A percentile compares a stretch with the other conserved stretches of the same genome.
These are phyloP conservation scores for Corella eumyota DNA, from an alignment of 23 tunicate genomes.

Conservation along the genomic window DNA sequence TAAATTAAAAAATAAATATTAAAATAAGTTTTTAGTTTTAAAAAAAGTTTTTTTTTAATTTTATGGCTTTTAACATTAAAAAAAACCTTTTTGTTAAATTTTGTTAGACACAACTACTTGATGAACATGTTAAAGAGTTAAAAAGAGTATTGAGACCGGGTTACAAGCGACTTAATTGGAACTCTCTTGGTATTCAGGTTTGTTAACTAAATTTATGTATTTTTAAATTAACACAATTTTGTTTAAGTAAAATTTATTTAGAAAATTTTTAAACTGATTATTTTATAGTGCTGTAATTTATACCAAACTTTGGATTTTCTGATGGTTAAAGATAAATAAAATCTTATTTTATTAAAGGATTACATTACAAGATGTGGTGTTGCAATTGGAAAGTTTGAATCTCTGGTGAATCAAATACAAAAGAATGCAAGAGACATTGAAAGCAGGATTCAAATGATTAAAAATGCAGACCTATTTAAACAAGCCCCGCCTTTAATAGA, in stretches of 20 bases:
- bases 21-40: too few species aligned
- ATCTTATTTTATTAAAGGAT: too few species aligned
- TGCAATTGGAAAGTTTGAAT: constrained; percentile 89
- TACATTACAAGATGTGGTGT: constrained; percentile 73
- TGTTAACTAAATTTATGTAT: constrained; percentile 2
- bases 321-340: too few species aligned
- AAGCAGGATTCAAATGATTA: constrained; percentile 62
- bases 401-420: constrained; percentile 94
- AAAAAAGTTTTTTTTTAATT: too few species aligned
- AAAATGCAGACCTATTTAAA: constrained; percentile 56
- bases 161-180: constrained; percentile 88
- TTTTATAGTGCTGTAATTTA: too few species aligned
- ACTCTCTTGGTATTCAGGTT: constrained; percentile 93
- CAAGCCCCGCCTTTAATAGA: constrained; percentile 39
- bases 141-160: constrained; percentile 73
- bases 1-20: too few species aligned
- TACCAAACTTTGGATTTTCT: too few species aligned
- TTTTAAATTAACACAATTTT: too few species aligned
- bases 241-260: too few species aligned
- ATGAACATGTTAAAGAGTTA: constrained; percentile 57
- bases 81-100: too few species aligned
- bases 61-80: too few species aligned
- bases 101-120: constrained; percentile 63
- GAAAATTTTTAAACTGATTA: too few species aligned
- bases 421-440: constrained; percentile 92